Percentiles rank a stretch among this genome's conserved stretches.
Evolutionary conservation across 2,888 invertebrate genomes (phyloP).

Genomic region (Xestia xanthographa): DNA sequence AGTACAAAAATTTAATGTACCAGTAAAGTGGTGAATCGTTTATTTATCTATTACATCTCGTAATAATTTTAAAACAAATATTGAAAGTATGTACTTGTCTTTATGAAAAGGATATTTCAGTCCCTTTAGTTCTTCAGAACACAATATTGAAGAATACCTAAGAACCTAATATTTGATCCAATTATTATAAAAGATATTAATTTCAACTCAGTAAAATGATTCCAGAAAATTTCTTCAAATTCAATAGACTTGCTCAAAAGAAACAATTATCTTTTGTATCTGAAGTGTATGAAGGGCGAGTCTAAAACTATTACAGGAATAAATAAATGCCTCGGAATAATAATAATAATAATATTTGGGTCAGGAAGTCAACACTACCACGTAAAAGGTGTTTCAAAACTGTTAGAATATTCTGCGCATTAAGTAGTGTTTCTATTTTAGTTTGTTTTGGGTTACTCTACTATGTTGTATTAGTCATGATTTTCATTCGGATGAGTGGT

Average conservation of each 20-base stretch:
- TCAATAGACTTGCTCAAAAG: slow-evolving; percentile 19
- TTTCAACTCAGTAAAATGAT: slow-evolving; percentile 25
- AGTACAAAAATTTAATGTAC: background rate
- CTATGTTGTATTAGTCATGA: slow-evolving; percentile 47
- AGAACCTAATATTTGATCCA: slow-evolving; percentile 11
- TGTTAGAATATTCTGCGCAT: slow-evolving; percentile 4
- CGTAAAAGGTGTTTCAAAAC: slow-evolving; percentile 51
- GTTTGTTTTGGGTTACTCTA: slow-evolving; percentile 15
- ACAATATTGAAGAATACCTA: slow-evolving; percentile 9
- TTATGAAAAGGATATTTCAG: background rate
- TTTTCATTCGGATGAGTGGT: slow-evolving; percentile 30
- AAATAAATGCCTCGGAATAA: background rate
- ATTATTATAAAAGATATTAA: slow-evolving; percentile 17
- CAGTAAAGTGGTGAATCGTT: background rate
- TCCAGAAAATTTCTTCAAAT: slow-evolving; percentile 9
- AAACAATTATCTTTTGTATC: slow-evolving; percentile 18
- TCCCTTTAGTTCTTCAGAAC: background rate
- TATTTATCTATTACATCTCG: background rate
- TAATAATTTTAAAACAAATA: background rate
- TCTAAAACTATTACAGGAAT: slow-evolving; percentile 26
- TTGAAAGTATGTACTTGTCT: background rate
- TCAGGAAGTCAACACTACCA: slow-evolving; percentile 52
- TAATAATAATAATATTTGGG: slow-evolving; percentile 48
- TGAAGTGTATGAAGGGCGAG: slow-evolving; percentile 6
- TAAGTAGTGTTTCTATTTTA: slow-evolving; percentile 24